Base-by-base conservation (phyloP, 2,113 vertebrate genomes). In the Phaetusa simplex region DNA sequence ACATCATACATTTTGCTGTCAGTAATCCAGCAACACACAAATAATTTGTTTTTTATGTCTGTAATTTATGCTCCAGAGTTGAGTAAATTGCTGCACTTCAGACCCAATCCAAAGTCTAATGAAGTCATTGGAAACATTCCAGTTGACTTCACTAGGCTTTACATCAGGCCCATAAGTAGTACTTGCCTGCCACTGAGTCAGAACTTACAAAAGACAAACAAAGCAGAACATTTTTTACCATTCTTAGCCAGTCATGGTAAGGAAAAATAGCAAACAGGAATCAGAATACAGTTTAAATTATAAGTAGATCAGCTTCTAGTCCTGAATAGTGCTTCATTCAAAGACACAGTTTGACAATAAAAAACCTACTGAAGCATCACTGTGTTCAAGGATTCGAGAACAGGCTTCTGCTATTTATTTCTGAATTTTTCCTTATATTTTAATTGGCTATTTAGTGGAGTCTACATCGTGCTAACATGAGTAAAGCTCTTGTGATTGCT, bases 1-100 rank as follows among this genome's bases (percentile, higher is more conserved):
- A 97, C 81, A 95, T 97, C 97, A 96, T 96, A 89, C 91, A 89
- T 97, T 97, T 85, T 95, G 81, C 84, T 96, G 94, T 95, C 91
- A 96, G 95, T 95, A 95, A 94, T 97, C 86, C 91, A 95, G 89
- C 86, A 95, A 94, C 86, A 95, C 95, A 96, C 88, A 97, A 96
- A 97, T 97, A 97, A 97, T 96, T 97, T 90, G 86, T 1, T 70
- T 95, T 97, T 97, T 94, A 97, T 95, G 91, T 93, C 90, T 84
- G 65, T 95, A 95, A 97, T 95, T 96, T 97, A 96, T 97, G 74
- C 79, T 96, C 19, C 56, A 70, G 76, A 96, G 86, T 62, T 93
- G 86, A 96, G 89, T 95, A 94, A 95, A 96, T 96, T 96, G 95
- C 92, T 94, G 84, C 90, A 96, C 92, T 94, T 96, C 84, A 97